Evolutionary conservation across 1,140 invertebrate species (phyloP).

Genomic region (Sitobion miscanthi): DNA sequence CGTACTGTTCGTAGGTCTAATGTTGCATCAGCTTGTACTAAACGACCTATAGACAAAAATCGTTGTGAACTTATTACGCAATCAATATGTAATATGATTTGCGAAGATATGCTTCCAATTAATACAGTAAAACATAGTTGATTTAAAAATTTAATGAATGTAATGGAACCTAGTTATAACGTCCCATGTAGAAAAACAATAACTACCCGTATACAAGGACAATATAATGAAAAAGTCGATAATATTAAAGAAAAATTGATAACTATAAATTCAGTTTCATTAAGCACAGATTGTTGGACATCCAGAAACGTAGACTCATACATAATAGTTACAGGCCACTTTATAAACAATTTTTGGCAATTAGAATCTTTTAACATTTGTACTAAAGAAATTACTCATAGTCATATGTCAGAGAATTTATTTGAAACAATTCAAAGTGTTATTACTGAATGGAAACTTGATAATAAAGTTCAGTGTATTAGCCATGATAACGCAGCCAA

Average conservation of each 20-base stretch:
- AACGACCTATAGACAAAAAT: not conserved
- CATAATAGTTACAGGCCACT: slow-evolving; percentile 10
- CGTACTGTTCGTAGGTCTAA: not conserved
- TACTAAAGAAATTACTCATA: no score
- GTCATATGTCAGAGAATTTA: no score
- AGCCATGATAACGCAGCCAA: not conserved
- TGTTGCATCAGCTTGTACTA: not conserved
- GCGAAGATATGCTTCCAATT: no score
- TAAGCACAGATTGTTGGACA: slow-evolving; percentile 36
- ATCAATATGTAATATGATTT: not conserved
- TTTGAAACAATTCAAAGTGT: no score
- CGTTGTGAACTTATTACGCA: not conserved
- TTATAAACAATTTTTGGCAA: not conserved
- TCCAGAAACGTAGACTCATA: slow-evolving; percentile 28
- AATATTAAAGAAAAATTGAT: slow-evolving; percentile 25
- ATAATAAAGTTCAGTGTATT: no score
- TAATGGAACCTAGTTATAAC: no score
- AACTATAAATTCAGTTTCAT: slow-evolving; percentile 3
- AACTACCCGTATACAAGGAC: slow-evolving; percentile 15
- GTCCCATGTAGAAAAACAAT: slow-evolving; percentile 31
- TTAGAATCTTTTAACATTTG: slow-evolving; percentile 1
- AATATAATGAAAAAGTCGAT: slow-evolving; percentile 17
- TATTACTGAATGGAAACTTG: no score
- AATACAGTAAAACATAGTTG: no score
- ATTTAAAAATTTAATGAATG: no score